Evolutionary conservation across 2,113 vertebrate species (phyloP).

Genomic region (Crocuta crocuta): DNA sequence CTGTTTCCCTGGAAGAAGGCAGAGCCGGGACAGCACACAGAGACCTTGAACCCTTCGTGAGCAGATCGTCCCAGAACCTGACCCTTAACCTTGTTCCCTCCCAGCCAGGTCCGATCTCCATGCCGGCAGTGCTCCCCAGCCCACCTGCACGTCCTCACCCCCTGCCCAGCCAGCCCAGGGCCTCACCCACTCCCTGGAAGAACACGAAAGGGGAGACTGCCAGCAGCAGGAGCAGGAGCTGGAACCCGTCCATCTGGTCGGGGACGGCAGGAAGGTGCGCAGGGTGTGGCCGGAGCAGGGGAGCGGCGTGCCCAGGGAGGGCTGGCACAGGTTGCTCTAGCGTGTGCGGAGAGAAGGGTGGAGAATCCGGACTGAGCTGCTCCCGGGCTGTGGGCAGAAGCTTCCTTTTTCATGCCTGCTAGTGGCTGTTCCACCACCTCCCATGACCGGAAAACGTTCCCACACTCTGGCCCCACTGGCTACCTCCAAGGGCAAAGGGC

Average conservation of each 20-base stretch:
- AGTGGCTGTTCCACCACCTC: background rate
- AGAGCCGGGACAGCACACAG: background rate
- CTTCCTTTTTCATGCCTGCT: constrained; percentile 8
- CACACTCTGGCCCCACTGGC: background rate
- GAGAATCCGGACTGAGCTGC: background rate
- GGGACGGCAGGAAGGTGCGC: background rate
- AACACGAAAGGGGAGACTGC: background rate
- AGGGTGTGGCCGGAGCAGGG: background rate
- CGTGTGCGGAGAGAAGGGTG: background rate
- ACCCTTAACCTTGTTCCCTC: background rate
- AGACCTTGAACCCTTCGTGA: background rate
- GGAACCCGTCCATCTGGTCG: constrained; percentile 23
- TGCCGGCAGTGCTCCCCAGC: fast-evolving
- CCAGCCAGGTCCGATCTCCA: no score
- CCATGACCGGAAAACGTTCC: background rate
- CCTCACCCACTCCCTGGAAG: constrained; percentile 65
- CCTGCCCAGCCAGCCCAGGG: no score
- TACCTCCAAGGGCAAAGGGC: background rate
- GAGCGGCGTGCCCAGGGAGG: background rate
- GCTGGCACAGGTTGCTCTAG: background rate
- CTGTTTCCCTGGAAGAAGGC: background rate
- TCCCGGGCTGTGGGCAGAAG: constrained; percentile 4
- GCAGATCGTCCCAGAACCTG: background rate
- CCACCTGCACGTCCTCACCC: fast-evolving
- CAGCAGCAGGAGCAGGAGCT: constrained; percentile 27